These are phyloP conservation scores for Erynnis tages DNA, from an alignment of 2,888 invertebrate species.

Conservation along the genomic window DNA sequence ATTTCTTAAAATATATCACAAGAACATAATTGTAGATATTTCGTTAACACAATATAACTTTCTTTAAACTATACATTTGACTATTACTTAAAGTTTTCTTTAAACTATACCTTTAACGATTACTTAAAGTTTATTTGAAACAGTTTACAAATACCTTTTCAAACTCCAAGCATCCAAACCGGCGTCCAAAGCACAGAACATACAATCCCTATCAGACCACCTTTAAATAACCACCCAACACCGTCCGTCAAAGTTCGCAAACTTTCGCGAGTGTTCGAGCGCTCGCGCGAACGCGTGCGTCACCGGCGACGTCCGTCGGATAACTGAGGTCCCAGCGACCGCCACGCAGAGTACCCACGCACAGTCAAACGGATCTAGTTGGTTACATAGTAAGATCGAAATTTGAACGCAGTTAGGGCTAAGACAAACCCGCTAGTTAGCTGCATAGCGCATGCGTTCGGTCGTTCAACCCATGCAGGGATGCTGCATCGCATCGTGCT, in stretches of 20 bases:
- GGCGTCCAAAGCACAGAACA: slow-evolving; percentile 11
- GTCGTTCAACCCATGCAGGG: slow-evolving; percentile 67
- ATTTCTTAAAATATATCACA: too few relatives aligned
- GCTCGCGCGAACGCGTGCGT: slow-evolving; percentile 44
- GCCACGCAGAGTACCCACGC: slow-evolving; percentile 41
- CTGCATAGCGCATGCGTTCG: slow-evolving; percentile 62
- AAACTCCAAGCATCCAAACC: slow-evolving; percentile 5
- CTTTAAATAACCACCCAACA: not conserved
- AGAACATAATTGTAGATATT: too few relatives aligned
- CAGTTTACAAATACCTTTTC: slow-evolving; percentile 10
- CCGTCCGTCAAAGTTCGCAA: slow-evolving; percentile 48
- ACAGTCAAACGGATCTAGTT: slow-evolving; percentile 64
- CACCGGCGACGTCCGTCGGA: slow-evolving; percentile 51
- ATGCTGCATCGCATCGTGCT: slow-evolving; percentile 54
- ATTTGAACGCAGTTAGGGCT: slow-evolving; percentile 74
- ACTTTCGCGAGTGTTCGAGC: slow-evolving; percentile 48
- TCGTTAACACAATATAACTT: too few relatives aligned
- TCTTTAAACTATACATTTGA: too few relatives aligned
- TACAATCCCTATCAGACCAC: slow-evolving; percentile 7
- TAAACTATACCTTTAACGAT: not conserved
- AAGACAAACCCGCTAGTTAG: slow-evolving; percentile 69
- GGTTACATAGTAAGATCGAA: slow-evolving; percentile 77
- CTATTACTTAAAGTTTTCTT: too few relatives aligned
- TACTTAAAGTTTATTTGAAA: not conserved
- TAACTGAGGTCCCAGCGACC: slow-evolving; percentile 54